phyloP scores from a whole-genome alignment of 2,888 invertebrate genomes.

The Spilosoma lubricipeda region DNA sequence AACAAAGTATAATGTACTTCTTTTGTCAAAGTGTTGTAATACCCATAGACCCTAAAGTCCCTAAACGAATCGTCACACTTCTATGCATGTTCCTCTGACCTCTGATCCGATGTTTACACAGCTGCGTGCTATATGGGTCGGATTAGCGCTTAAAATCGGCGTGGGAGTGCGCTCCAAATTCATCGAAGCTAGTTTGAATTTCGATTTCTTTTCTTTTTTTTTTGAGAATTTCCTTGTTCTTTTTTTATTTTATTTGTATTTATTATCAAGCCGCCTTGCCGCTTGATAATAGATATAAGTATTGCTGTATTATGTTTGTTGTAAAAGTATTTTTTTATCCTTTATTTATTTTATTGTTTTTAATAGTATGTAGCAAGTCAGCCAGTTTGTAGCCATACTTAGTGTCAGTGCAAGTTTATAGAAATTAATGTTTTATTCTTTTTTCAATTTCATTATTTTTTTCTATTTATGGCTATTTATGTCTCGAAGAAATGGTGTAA shows the following conservation, averaged over 20 bases:
- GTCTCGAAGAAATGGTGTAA: too few species aligned
- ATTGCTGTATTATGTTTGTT: background rate
- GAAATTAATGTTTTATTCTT: background rate
- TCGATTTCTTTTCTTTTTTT: conserved; percentile 2
- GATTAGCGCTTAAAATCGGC: conserved; percentile 58
- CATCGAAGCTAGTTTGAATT: conserved; percentile 21
- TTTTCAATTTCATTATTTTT: background rate
- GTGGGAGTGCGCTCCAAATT: conserved; percentile 51
- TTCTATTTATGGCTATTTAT: background rate
- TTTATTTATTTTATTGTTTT: background rate
- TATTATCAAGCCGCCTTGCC: background rate
- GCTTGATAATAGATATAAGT: background rate
- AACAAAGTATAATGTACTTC: conserved; percentile 1
- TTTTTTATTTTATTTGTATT: background rate
- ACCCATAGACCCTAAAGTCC: conserved; percentile 6
- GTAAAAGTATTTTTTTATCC: too few species aligned
- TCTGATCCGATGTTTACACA: conserved; percentile 56
- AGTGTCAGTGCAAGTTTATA: background rate
- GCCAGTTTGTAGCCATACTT: background rate
- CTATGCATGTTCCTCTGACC: conserved; percentile 41
- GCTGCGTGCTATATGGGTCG: conserved; percentile 56
- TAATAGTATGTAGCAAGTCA: too few species aligned
- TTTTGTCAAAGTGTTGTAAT: conserved; percentile 16
- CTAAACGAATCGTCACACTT: conserved; percentile 14
- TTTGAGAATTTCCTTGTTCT: background rate